phyloP scores from a whole-genome alignment of 2,888 invertebrate species.

The Eurytoma adleriae region DNA sequence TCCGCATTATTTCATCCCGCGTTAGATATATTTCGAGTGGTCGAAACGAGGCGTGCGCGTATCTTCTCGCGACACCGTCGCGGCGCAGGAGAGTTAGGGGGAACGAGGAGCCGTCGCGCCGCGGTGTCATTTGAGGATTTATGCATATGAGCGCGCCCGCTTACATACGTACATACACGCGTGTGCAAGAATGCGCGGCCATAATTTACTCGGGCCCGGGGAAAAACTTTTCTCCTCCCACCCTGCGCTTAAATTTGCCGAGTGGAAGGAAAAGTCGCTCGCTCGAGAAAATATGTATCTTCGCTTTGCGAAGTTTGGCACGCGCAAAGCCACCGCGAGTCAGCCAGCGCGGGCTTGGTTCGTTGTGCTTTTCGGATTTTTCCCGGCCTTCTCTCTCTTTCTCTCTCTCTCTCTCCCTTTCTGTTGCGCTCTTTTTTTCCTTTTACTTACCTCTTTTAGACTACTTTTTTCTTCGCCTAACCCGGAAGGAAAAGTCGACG shows the following conservation, averaged over 20 bases:
- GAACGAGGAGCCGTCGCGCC: neutral
- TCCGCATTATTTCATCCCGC: too few species aligned
- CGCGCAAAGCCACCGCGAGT: slow-evolving; percentile 34
- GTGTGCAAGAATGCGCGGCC: slow-evolving; percentile 18
- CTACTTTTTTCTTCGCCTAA: too few species aligned
- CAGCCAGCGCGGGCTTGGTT: too few species aligned
- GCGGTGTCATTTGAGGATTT: slow-evolving; percentile 36
- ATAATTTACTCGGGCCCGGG: slow-evolving; percentile 61
- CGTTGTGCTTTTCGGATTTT: neutral
- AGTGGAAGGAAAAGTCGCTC: slow-evolving; percentile 64
- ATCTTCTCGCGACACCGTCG: neutral
- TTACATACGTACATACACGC: neutral
- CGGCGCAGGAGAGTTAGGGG: neutral
- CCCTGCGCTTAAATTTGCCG: slow-evolving; percentile 59
- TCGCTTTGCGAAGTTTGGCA: slow-evolving; percentile 50
- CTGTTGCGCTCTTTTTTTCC: too few species aligned
- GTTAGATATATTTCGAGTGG: too few species aligned
- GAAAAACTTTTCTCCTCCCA: slow-evolving; percentile 10
- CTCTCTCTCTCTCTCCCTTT: neutral
- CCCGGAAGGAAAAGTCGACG: too few species aligned
- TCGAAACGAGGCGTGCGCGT: neutral
- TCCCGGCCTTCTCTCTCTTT: neutral
- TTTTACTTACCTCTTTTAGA: too few species aligned
- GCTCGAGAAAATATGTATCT: slow-evolving; percentile 53
- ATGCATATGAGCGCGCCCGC: slow-evolving; percentile 16